These are phyloP conservation scores for Gallinago solitaria DNA, from an alignment of 2,797 vertebrate species.

Conservation along the genomic window DNA sequence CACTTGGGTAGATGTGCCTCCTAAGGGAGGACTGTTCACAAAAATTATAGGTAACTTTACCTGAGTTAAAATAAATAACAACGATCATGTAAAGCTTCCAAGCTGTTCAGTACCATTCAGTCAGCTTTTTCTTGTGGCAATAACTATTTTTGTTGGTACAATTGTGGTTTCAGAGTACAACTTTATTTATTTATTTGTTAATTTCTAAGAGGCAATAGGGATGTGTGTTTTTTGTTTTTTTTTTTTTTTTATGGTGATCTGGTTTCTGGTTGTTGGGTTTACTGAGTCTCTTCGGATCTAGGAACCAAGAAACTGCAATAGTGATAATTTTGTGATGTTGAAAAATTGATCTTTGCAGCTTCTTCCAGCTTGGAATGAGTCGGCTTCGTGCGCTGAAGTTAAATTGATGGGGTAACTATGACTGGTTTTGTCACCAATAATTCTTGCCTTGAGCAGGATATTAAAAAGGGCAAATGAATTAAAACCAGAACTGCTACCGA, in stretches of 20 bases:
- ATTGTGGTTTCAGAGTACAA: fast-evolving
- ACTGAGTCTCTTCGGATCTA: not conserved
- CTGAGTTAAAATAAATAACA: not conserved
- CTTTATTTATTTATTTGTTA: not conserved
- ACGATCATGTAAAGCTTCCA: not conserved
- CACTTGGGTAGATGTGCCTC: not conserved
- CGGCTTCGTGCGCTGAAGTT: not conserved
- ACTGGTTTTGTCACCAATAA: slow-evolving; percentile 3
- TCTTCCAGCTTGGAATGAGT: not conserved
- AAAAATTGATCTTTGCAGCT: not conserved
- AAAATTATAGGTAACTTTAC: not conserved
- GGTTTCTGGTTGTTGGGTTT: fast-evolving
- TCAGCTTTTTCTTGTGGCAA: not conserved
- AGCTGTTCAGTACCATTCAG: not conserved
- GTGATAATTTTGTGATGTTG: not conserved
- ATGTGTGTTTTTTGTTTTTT: not conserved
- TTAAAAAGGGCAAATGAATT: slow-evolving; percentile 1
- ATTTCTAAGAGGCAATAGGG: not conserved
- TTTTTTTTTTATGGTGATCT: not conserved
- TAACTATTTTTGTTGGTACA: not conserved
- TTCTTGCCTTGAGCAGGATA: not conserved
- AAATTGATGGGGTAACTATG: not conserved
- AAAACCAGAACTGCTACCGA: not conserved
- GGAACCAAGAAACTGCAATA: not conserved
- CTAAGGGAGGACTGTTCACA: not conserved